These are phyloP conservation scores for Drosophila sp. DNA, from an alignment of 1,140 invertebrate genomes.

Conservation along the genomic window DNA sequence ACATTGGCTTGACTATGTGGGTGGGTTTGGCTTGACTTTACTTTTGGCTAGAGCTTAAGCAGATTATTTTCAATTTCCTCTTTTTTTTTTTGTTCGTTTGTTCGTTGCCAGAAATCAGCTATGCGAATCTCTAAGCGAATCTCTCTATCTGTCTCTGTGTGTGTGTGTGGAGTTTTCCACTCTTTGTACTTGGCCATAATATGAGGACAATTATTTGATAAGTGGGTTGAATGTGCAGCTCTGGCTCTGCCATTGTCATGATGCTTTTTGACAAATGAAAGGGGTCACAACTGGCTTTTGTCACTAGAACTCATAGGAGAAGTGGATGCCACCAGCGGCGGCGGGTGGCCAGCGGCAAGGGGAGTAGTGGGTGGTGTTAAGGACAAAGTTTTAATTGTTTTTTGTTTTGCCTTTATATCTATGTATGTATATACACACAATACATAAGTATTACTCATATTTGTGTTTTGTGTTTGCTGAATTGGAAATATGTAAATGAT, in stretches of 20 bases:
- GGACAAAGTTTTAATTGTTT: slow-evolving; percentile 79
- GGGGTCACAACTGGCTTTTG: slow-evolving; percentile 53
- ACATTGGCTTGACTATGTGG: slow-evolving; percentile 36
- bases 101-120: slow-evolving; percentile 35
- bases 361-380: slow-evolving; percentile 47
- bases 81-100: slow-evolving; percentile 33
- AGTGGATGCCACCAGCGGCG: background rate
- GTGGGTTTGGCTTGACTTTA: slow-evolving; percentile 32
- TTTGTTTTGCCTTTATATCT: slow-evolving; percentile 44
- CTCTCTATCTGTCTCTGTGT: slow-evolving; percentile 32
- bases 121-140: slow-evolving; percentile 23
- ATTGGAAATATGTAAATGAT: slow-evolving; percentile 77
- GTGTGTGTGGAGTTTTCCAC: slow-evolving; percentile 13
- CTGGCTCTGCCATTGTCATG: slow-evolving; percentile 46
- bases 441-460: slow-evolving; percentile 22
- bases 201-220: slow-evolving; percentile 81
- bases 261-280: slow-evolving; percentile 66
- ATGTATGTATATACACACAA: slow-evolving; percentile 36
- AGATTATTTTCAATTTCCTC: slow-evolving; percentile 70
- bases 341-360: background rate
- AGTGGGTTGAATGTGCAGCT: slow-evolving; percentile 65
- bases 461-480: slow-evolving; percentile 56
- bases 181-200: slow-evolving; percentile 63
- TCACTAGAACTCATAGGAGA: slow-evolving; percentile 16
- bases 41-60: slow-evolving; percentile 42